Evolutionary conservation across 2,113 vertebrate genomes (phyloP).

Genomic region (Pseudorectes ferrugineus): DNA sequence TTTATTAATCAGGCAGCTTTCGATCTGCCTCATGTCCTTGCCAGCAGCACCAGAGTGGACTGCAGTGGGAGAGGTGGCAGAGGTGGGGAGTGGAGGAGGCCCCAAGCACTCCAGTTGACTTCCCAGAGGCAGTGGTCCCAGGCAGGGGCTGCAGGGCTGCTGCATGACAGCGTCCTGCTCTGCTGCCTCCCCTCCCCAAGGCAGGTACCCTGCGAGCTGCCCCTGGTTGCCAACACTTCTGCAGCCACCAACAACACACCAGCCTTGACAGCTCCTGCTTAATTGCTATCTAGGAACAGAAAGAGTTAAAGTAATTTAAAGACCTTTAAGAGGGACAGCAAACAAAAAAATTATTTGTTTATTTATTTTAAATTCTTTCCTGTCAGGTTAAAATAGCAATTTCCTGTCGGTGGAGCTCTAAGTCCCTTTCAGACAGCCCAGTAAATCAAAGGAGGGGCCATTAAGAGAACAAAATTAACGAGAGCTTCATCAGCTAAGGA

Average conservation of each 20-base stretch:
- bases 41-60: neutral
- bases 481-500: neutral
- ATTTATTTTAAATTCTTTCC: constrained; percentile 74
- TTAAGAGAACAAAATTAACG: constrained; percentile 49
- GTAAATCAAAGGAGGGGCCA: constrained; percentile 52
- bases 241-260: neutral
- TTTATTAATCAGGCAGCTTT: constrained; percentile 39
- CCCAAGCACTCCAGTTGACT: neutral
- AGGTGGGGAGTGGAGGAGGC: neutral
- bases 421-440: constrained; percentile 25
- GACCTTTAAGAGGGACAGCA: neutral
- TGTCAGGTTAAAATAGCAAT: constrained; percentile 90
- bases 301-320: constrained; percentile 14
- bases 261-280: neutral
- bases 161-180: neutral
- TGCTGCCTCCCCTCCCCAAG: neutral
- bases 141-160: neutral
- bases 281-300: neutral
- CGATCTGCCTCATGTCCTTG: neutral
- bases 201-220: accelerated
- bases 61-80: neutral
- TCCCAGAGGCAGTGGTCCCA: accelerated
- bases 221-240: neutral
- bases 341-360: constrained; percentile 4
- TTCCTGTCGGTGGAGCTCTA: constrained; percentile 76